Base-by-base conservation (phyloP, 2,797 vertebrate genomes). In the Catostomus latipinnis region DNA sequence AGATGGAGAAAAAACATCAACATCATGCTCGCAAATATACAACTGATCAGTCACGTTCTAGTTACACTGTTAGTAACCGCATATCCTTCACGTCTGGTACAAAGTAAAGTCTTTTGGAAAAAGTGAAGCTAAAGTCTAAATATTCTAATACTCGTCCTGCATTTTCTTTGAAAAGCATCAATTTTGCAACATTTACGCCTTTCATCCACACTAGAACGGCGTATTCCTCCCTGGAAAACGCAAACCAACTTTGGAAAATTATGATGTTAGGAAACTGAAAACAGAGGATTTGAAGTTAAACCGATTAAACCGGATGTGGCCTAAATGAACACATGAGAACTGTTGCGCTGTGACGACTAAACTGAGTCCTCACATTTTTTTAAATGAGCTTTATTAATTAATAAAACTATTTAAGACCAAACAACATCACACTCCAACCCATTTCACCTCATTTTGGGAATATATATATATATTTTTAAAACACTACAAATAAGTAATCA, bases 1-100 rank as follows among this genome's bases (percentile, higher is more conserved):
- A 73, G n/a, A 73, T 57, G 66, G 58, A 58, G 58, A 70, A 66
- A 68, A 46, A 73, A 16, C 58, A 65, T 82, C 57, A 80, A 46
- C 6, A 60, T 34, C 52, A 63, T 6, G 14, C 58, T 56, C 8
- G 8, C 57, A 50, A 9, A 53, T 18, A 34, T 34, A 34, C 34
- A 60, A 13, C 13, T 43, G 13, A 74, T n/a, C 0, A 8, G 46
- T 69, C 13, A 62, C 66, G 58, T 68, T 50, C 58, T 9, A 34
- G 34, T 34, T 63, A 10, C 10, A 34, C 18, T 34, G 22, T 22
- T 34, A 34, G 34, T 34, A 34, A 34, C 10, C 60, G 11, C 60
- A 61, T 10, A 43, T 61, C 60, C 18, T 61, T 45, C 14, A 58
- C 6, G 7, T 14, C 14, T 57, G 12, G 16, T 0, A 60, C 8